A percentile compares a stretch with the other conserved stretches of the same genome.
These are phyloP conservation scores for Trachelus iudaicus DNA, from an alignment of 2,888 invertebrate species.

Conservation along the genomic window DNA sequence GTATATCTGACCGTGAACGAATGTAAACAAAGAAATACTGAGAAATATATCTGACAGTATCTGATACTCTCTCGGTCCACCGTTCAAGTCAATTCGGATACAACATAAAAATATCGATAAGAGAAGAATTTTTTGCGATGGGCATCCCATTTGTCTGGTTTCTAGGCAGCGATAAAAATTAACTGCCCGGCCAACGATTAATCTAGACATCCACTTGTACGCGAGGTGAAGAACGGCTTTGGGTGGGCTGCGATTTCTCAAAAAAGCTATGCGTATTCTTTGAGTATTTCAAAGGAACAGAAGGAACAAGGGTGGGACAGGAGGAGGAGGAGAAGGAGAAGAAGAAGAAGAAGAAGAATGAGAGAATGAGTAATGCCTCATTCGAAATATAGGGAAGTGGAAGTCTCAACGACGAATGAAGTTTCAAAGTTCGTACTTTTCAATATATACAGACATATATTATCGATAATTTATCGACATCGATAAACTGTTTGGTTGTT, in stretches of 20 bases:
- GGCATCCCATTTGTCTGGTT: neutral
- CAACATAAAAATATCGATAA: neutral
- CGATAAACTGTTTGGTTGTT: slow-evolving; percentile 33
- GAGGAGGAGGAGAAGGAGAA: neutral
- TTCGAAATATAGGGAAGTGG: neutral
- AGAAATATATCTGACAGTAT: neutral
- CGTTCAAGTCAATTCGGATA: neutral
- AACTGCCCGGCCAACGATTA: neutral
- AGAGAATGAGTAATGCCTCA: neutral
- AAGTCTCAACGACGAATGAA: neutral
- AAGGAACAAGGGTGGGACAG: neutral
- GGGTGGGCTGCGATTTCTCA: neutral
- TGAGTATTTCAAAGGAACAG: neutral
- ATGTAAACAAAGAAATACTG: neutral
- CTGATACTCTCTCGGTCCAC: neutral
- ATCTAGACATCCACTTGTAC: neutral
- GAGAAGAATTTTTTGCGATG: neutral
- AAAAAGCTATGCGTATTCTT: neutral
- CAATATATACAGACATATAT: slow-evolving; percentile 19
- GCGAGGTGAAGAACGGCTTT: neutral
- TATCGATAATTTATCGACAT: slow-evolving; percentile 37
- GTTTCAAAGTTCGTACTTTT: slow-evolving; percentile 37
- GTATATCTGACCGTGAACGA: neutral
- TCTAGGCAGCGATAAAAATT: neutral
- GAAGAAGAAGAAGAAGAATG: neutral